These are phyloP conservation scores for Nephila pilipes DNA, from an alignment of 1,140 invertebrate genomes.

Conservation along the genomic window DNA sequence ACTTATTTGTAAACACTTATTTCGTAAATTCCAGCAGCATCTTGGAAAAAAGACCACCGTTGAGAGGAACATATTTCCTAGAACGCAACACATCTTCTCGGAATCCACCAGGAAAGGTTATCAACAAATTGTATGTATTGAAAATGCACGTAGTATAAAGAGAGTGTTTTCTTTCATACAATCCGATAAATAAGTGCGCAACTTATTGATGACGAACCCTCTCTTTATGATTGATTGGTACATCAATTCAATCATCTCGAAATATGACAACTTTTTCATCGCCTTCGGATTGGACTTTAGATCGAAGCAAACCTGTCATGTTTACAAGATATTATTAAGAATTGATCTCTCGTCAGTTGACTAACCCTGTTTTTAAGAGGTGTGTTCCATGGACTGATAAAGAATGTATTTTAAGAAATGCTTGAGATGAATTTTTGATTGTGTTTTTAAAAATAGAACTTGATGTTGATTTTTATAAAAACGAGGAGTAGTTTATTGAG, in stretches of 20 bases:
- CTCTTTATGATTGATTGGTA: background rate
- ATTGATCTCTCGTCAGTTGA: background rate
- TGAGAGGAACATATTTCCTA: too few relatives aligned
- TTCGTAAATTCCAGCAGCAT: too few relatives aligned
- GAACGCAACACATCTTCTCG: too few relatives aligned
- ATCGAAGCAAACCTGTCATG: background rate
- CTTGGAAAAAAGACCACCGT: too few relatives aligned
- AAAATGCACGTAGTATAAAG: too few relatives aligned
- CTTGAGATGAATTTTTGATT: background rate
- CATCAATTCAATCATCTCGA: background rate
- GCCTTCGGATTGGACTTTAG: background rate
- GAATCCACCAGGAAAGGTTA: too few relatives aligned
- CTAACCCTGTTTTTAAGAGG: background rate
- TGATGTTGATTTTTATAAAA: background rate
- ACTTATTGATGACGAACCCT: conserved; percentile 1
- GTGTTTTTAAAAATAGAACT: background rate
- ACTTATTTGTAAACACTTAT: too few relatives aligned
- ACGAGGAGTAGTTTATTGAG: too few relatives aligned
- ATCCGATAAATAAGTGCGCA: background rate
- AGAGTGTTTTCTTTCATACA: background rate
- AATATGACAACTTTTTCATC: background rate
- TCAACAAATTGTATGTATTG: too few relatives aligned
- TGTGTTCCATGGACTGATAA: background rate
- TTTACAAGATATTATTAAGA: background rate
- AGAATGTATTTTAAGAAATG: background rate